These are phyloP conservation scores for Manduca sexta DNA, from an alignment of 1,140 invertebrate species.

Conservation along the genomic window DNA sequence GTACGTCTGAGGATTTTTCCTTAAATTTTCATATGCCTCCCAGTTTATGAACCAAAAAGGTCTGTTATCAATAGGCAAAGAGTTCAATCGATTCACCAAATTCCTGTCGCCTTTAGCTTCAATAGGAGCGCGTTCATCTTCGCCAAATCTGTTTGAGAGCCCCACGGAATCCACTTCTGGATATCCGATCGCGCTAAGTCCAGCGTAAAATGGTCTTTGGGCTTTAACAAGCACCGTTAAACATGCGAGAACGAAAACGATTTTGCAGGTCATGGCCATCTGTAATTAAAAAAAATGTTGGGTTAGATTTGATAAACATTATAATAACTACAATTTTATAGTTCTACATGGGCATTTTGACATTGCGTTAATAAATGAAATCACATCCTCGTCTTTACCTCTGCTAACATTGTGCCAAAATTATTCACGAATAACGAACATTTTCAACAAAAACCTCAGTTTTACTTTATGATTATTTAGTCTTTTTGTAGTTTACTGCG, in stretches of 20 bases:
- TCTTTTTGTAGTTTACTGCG: too few relatives aligned
- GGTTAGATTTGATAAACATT: not conserved
- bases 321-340: too few relatives aligned
- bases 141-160: slow-evolving; percentile 46
- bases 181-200: slow-evolving; percentile 43
- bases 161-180: slow-evolving; percentile 25
- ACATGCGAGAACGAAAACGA: slow-evolving; percentile 22
- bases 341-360: too few relatives aligned
- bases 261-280: slow-evolving; percentile 39
- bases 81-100: slow-evolving; percentile 65
- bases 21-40: slow-evolving; percentile 62
- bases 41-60: slow-evolving; percentile 76
- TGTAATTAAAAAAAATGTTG: slow-evolving; percentile 18
- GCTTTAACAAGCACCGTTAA: slow-evolving; percentile 25
- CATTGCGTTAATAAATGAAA: too few relatives aligned
- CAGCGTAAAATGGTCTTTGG: slow-evolving; percentile 57
- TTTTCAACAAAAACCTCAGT: too few relatives aligned
- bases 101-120: slow-evolving; percentile 66
- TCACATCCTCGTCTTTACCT: too few relatives aligned
- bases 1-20: slow-evolving; percentile 48
- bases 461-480: too few relatives aligned
- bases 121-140: slow-evolving; percentile 43
- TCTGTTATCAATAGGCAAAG: slow-evolving; percentile 71
- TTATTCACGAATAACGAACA: too few relatives aligned
- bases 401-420: too few relatives aligned